Base-by-base conservation (phyloP, 2,113 vertebrate species). In the Epinephelus moara region DNA sequence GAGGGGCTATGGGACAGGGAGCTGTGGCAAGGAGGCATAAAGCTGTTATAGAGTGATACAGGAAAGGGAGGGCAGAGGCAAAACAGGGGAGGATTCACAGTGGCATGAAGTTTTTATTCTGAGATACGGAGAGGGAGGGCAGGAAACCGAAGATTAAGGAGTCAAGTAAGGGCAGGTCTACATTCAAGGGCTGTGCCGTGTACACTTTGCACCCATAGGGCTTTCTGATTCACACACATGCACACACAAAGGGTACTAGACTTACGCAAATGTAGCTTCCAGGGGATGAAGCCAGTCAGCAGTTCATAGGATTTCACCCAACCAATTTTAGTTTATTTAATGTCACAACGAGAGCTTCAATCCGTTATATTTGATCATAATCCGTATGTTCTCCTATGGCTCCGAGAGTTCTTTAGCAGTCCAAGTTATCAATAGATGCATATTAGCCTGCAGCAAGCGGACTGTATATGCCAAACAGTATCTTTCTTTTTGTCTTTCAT, bases 61-160 rank as follows among this genome's bases (percentile, higher is more conserved):
- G 79, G 77, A 80, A 88, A 73, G 90, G 80, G 91, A 85, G 88
- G 89, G 93, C 75, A 57, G 69, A 78, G 84, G 81, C 40, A 21
- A 78, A 67, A 33, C 69, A 78, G 78, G 78, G 84, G 78, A 84
- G 86, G 84, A 88, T 91, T 91, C 85, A 80, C 81, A 77, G 68
- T 50, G 78, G 85, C 78, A 74, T 91, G 78, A 91, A 86, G 91
- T 88, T 93, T 92, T 90, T 89, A 72, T 89, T 66, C 79, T 45
- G 60, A 80, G 92, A 93, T 93, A 91, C 63, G 40, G 61, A 70
- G 85, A 81, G 88, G 90, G 90, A 92, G 94, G 90, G 94, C 90
- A 92, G 91, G 90, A 95, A 94, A 88, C 80, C 19, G 47, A 92
- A 94, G 95, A 95, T 95, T 94, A 95, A 94, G 91, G 90, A 94